These are phyloP conservation scores for Lacerta bilineata DNA, from an alignment of 2,797 vertebrate species.

Conservation along the genomic window DNA sequence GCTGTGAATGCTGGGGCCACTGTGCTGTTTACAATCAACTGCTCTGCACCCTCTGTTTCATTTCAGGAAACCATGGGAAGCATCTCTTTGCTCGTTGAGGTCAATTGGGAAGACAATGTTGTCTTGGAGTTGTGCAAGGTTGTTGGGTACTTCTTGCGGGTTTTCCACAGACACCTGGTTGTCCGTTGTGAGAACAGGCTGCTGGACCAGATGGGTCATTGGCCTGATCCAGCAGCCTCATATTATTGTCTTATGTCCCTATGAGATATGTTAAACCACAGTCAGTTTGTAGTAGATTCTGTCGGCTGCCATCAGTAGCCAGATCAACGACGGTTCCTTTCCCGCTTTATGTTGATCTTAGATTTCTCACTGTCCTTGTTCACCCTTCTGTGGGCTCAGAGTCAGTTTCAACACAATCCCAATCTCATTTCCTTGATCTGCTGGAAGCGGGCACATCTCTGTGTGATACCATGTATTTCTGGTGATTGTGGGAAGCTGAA, in stretches of 20 bases:
- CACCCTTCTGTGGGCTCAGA: neutral
- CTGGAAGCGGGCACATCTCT: neutral
- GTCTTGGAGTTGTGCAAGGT: too few species aligned
- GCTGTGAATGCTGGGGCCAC: neutral
- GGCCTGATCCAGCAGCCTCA: neutral
- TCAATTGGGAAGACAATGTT: too few species aligned
- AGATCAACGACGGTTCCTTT: too few species aligned
- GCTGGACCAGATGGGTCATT: neutral
- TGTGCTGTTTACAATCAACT: neutral
- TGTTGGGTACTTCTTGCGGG: too few species aligned
- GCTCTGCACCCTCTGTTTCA: neutral
- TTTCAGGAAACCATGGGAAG: neutral
- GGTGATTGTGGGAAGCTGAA: constrained; percentile 23
- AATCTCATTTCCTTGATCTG: neutral
- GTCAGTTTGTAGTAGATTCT: too few species aligned
- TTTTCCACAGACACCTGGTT: too few species aligned
- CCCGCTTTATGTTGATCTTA: neutral
- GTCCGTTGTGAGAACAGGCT: neutral
- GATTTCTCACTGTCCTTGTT: too few species aligned
- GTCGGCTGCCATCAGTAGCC: neutral
- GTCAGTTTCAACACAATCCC: neutral
- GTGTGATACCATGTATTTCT: constrained; percentile 1
- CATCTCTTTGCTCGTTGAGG: neutral
- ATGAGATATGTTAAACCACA: neutral
- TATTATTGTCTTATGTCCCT: neutral